Evolutionary conservation across 2,113 vertebrate genomes (phyloP), one percentile per base, ranked within the genome.

Genomic region (Apistogramma diplotaenia): DNA sequence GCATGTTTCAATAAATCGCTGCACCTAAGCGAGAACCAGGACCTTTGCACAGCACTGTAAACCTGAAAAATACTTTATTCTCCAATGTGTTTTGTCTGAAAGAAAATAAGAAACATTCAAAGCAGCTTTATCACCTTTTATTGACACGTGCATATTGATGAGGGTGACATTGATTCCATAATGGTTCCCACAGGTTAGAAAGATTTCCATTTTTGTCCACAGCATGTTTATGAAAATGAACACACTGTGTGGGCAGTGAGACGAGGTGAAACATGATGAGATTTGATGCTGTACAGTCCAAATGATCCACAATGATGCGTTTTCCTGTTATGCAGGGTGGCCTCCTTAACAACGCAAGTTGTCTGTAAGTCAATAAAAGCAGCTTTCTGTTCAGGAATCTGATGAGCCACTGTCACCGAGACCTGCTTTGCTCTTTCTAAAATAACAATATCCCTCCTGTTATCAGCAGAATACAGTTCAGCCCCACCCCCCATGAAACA

Each of bases 141-240:
- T 98, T 99, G 96, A 97, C 96, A 96, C 96, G 97, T 97, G 97
- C 96, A 96, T 96, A 96, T 95, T 96, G 95, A 79, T 95, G 94
- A 95, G 94, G 93, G 94, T 97, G 96, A 75, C 18, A 74, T 71
- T 80, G 31, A 43, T 76, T 65, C 3, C 35, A 37, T 25, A 35
- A 27, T 55, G 51, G 60, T 25, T 78, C 55, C 53, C 31, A 51
- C 18, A 19, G 25, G 11, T 35, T 59, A 33, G 67, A 43, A 58
- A 6, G 3, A 70, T 70, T 79, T 51, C 4, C 18, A 51, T 25
- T 35, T 74, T 57, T 18, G 10, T 82, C 59, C 73, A 84, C 62
- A 46, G 59, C 18, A 56, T 49, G 49, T 79, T 56, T 56, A 35
- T 55, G 27, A 61, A 81, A 84, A 85, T 35, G 31, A 40, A 81